Evolutionary conservation across 2,888 invertebrate species (phyloP), one percentile per base, ranked within the genome.

Genomic region (Acronicta leporina): DNA sequence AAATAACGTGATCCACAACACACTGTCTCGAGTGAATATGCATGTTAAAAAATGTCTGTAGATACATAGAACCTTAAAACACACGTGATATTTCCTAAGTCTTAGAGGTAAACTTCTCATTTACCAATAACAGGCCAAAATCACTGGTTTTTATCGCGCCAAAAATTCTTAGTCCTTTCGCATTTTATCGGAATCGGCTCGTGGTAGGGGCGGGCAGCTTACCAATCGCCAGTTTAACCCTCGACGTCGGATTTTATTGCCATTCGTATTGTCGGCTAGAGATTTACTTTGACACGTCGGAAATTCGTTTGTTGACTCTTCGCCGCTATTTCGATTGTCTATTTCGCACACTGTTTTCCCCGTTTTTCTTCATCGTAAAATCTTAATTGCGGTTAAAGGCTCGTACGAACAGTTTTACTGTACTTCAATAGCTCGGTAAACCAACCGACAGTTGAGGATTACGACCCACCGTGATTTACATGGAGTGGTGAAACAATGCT

Each of bases 271-370:
- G 92, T 91, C 91, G 88, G 82, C 82, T 85, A 86, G 90, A 92
- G 92, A 92, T 92, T 94, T 93, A 91, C 90, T 90, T 90, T 92
- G 93, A 93, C 92, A 86, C 87, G 88, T 91, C 80, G 92, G 86
- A 88, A 92, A 91, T 92, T 89, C 91, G 92, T 88, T 90, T 90
- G 91, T 90, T 90, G 89, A 87, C 88, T 89, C 85, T 80, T 89
- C 85, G 82, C 82, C 79, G 83, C 81, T 82, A 87, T 87, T 86
- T 70, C 79, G 73, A 77, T 73, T 80, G 81, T 81, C 83, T 85
- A 81, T 84, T 83, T 83, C 82, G 79, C 77, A 65, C 77, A 73
- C 73, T 73, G 67, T 74, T 82, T 80, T 79, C 59, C 42, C 69
- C 81, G 75, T 81, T 84, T 82, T 81, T 80, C 80, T 81, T 82